Base-by-base conservation (phyloP, 1,140 invertebrate species). In the Trichonephila clavata region DNA sequence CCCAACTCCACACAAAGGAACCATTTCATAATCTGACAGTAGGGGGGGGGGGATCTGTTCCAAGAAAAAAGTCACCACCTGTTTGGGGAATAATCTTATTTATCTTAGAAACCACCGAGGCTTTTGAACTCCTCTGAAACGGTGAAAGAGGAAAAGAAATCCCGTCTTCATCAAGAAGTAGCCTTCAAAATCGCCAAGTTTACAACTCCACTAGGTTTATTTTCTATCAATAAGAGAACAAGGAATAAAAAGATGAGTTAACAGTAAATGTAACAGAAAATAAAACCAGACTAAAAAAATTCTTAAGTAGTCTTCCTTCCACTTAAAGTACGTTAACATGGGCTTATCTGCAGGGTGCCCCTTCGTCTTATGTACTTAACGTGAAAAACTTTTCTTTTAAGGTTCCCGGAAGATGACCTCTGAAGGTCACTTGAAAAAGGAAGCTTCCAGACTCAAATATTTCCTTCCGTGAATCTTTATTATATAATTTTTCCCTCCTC, bases 221-320 rank as follows among this genome's bases (percentile, higher is more conserved):
- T 4, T 39, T 39, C 32, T 3, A 39, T 39, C 32, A 39, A 39
- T 39, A 39, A 39, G n/a, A 13, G 6, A 24, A n/a, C n/a, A 32
- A 18, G 32, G 16, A 39, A 77, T 4, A 18, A 39, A 32, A 18
- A 20, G 81, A 20, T 43, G 81, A 83, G 39, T 14, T 83, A 83
- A 83, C 81, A 18, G 81, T 83, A 83, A 83, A 83, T n/a, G 39
- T 27, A 59, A 39, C 77, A 81, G 20, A 39, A 68, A 65, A 68
- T 50, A 14, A n/a, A 14, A 68, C 27, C 24, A 27, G 32, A 20
- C 27, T 24, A 81, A 24, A 77, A n/a, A 57, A 83, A 83, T 24
- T n/a, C n/a, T n/a, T 59, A 83, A 83, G 81, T 83, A 83, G 81
- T 83, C 81, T 10, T 50, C 81, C 81, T 10, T n/a, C 81, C 81